phyloP scores from a whole-genome alignment of 1,140 invertebrate genomes.

The Phymorhynchus buccinoides region DNA sequence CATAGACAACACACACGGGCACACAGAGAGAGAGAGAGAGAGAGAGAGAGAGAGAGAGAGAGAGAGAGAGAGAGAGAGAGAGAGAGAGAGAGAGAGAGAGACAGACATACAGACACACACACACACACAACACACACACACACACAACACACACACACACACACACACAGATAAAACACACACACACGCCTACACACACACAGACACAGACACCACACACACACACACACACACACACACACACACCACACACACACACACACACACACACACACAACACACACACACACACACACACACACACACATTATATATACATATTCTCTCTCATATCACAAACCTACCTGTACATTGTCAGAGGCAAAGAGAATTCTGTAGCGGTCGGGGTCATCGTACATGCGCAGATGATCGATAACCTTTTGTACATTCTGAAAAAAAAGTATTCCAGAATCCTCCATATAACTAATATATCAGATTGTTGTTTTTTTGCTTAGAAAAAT shows the following conservation, averaged over 20 bases:
- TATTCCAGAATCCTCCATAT: neutral
- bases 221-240: neutral
- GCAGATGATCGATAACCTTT: neutral
- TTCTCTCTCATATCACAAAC: too few species aligned
- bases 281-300: neutral
- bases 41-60: too few species aligned
- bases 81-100: too few species aligned
- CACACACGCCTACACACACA: neutral
- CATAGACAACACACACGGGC: too few species aligned
- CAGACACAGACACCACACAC: neutral
- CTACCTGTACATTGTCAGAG: constrained; percentile 6
- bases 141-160: neutral
- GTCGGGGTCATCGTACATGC: neutral
- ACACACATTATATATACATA: neutral
- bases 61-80: too few species aligned
- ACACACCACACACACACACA: neutral
- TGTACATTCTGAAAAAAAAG: neutral
- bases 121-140: too few species aligned
- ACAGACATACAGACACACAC: too few species aligned
- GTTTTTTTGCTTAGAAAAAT: too few species aligned
- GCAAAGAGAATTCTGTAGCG: constrained; percentile 14
- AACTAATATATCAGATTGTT: too few species aligned
- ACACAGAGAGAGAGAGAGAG: too few species aligned
- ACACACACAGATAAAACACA: neutral
- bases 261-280: neutral